Conservation (phyloP, 2,888 invertebrate species). For the Sarcophaga carnaria region DNA sequence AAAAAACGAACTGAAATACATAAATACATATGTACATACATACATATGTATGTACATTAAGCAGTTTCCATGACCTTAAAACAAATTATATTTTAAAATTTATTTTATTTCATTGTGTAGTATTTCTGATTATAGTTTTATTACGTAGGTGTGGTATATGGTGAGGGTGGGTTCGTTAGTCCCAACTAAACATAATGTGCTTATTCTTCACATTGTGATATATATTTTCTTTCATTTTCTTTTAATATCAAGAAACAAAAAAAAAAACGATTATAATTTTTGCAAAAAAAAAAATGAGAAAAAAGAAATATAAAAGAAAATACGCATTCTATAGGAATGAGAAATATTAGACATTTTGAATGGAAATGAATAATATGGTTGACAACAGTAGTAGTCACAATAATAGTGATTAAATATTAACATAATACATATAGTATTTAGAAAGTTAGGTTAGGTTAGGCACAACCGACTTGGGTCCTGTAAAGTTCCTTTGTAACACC, state of each 20-base stretch:
- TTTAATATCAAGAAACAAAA: conserved; percentile 8
- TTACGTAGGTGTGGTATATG: conserved; percentile 9
- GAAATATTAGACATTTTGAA: neutral
- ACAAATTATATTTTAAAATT: conserved; percentile 47
- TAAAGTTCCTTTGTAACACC: too few species aligned
- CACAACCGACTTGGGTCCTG: too few species aligned
- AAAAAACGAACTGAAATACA: too few species aligned
- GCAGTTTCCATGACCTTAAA: conserved; percentile 76
- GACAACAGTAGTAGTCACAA: too few species aligned
- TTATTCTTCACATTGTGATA: too few species aligned
- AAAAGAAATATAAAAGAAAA: neutral
- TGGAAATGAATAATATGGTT: too few species aligned
- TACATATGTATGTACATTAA: conserved; percentile 1
- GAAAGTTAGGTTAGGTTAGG: too few species aligned
- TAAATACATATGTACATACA: too few species aligned
- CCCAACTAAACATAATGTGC: neutral
- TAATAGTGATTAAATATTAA: too few species aligned
- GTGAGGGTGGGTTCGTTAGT: conserved; percentile 10
- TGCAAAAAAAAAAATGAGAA: conserved; percentile 26
- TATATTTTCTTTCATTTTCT: neutral
- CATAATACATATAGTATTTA: too few species aligned
- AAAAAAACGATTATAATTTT: neutral
- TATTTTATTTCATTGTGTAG: neutral
- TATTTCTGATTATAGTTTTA: neutral
- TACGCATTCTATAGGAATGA: neutral